Base-by-base conservation (phyloP, 2,797 vertebrate genomes). In the Phyllotis vaccarum region DNA sequence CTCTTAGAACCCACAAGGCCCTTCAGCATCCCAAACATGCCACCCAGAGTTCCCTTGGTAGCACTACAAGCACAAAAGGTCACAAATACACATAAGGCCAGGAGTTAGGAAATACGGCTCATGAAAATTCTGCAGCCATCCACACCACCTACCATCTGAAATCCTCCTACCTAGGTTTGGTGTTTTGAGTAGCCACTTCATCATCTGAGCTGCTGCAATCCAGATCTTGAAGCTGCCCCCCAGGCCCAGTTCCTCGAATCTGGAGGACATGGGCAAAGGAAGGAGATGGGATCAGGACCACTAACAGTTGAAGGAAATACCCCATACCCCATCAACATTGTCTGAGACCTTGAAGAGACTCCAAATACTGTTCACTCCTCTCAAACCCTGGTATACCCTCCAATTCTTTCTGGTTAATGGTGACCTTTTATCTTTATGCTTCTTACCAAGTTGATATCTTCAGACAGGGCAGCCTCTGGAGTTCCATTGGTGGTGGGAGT, bases 1-100 rank as follows among this genome's bases (percentile, higher is more conserved):
- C 99, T 99, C 98, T 99, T 99, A 72, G 99, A 99, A 82, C 99
- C 99, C 97, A 99, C 99, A 90, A 99, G 99, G 64, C 99, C 99
- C 98, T 99, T 99, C 97, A 99, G 98, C 99, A 99, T 99, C 89
- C 99, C 99, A 97, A 99, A 99, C 99, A 99, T 99, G 62, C 99
- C 99, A 31, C 99, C 99, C 81, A 99, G 99, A 43, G 99, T 97
- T 7, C 98, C 98, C 88, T 99, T 99, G 98, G 99, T 99, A 8
- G 97, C 90, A 81, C 99, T 99, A 98, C 40, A 91, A 7, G 1
- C 27, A 97, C 14, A 98, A 85, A 91, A 80, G 31, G 88, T 49
- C 0, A 94, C 1, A 27, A 29, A 83, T 29, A 85, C 7, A 43
- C 0, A 43, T 12, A 5, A 58, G 62, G 5, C 52, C 2, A 2